Conservation (phyloP, 2,888 invertebrate species). For the Ligdia adustata region DNA sequence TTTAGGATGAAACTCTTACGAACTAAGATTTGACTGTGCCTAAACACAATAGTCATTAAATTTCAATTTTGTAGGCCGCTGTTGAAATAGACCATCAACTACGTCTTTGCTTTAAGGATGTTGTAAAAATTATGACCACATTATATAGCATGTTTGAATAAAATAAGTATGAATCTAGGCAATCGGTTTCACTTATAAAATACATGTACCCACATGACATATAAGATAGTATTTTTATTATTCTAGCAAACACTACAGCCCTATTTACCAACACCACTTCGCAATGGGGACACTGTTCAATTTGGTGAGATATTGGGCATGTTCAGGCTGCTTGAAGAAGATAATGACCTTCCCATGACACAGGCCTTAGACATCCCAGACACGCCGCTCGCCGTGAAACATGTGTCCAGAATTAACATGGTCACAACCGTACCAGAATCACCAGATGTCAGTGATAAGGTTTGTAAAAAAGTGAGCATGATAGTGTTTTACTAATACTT, state of each 20-base stretch:
- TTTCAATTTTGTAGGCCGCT: no score
- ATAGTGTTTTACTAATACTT: not conserved
- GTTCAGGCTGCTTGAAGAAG: conserved; percentile 64
- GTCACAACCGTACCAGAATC: conserved; percentile 68
- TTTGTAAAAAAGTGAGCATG: conserved; percentile 38
- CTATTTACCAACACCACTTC: conserved; percentile 65
- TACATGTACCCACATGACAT: no score
- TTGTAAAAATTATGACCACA: no score
- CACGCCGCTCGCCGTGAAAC: conserved; percentile 54
- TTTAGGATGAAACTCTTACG: no score
- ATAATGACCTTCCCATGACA: conserved; percentile 68
- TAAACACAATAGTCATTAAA: no score
- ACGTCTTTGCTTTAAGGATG: no score
- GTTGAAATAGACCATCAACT: no score
- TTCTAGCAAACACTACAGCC: conserved; percentile 64
- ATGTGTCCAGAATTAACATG: conserved; percentile 50
- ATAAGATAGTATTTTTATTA: conserved; percentile 6
- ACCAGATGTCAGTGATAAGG: conserved; percentile 73
- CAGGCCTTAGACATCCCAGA: conserved; percentile 70
- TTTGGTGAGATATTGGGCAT: conserved; percentile 73
- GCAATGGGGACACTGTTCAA: conserved; percentile 69
- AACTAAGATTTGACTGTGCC: no score
- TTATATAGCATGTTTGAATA: no score
- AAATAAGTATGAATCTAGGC: no score
- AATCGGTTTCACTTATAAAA: no score